A percentile compares a stretch with the other conserved stretches of the same genome.
Evolutionary conservation across 2,888 invertebrate species (phyloP).

Genomic region (Lepidochrysops patricia): DNA sequence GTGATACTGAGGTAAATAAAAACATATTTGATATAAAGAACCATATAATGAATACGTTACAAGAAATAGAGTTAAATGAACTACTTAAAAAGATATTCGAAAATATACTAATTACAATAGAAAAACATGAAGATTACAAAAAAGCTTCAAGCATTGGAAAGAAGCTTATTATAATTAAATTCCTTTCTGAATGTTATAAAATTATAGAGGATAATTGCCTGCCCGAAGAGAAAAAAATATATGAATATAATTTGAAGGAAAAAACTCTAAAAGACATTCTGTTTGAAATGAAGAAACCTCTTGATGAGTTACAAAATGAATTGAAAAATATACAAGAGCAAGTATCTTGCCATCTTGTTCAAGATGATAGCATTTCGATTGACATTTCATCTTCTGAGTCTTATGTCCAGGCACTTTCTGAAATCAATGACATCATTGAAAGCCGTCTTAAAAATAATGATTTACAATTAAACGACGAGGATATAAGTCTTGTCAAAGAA

Average conservation of each 20-base stretch:
- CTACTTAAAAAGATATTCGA: constrained; percentile 14
- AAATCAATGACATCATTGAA: constrained; percentile 50
- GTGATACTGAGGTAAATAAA: not conserved
- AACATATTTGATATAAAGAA: not conserved
- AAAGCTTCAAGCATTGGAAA: constrained; percentile 44
- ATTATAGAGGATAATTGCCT: constrained; percentile 34
- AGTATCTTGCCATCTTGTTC: constrained; percentile 32
- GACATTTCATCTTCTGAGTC: constrained; percentile 50
- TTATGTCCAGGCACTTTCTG: constrained; percentile 46
- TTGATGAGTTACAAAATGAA: constrained; percentile 47
- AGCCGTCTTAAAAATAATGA: constrained; percentile 39
- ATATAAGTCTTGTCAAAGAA: constrained; percentile 43
- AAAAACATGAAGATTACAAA: constrained; percentile 45
- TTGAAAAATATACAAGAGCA: constrained; percentile 48
- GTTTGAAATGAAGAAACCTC: constrained; percentile 45
- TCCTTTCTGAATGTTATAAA: constrained; percentile 48
- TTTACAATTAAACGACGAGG: constrained; percentile 33
- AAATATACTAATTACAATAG: constrained; percentile 36
- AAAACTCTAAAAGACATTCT: constrained; percentile 36
- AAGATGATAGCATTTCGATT: constrained; percentile 38
- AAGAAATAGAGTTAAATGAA: not conserved
- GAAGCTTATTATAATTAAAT: constrained; percentile 48
- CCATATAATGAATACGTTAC: not conserved
- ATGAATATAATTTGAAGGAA: constrained; percentile 25
- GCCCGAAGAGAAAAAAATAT: not conserved